Conservation (phyloP, 2,113 vertebrate species). For the Platysteira castanea region DNA sequence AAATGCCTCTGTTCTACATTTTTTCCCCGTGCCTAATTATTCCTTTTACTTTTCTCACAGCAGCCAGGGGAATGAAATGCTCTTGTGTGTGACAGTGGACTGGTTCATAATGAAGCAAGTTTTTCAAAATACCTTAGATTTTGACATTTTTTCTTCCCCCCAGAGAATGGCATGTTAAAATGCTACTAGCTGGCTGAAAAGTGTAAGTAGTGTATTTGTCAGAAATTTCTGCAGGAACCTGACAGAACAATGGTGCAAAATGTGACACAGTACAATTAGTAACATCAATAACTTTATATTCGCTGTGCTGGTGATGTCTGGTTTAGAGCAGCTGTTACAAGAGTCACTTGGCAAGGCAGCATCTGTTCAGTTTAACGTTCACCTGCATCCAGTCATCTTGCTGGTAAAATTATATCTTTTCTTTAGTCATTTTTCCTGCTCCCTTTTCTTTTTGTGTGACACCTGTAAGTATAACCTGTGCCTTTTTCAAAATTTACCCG, state of each 20-base stretch:
- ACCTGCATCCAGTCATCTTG: neutral
- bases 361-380: neutral
- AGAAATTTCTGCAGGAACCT: constrained; percentile 25
- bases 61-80: neutral
- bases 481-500: neutral
- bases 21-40: neutral
- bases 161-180: constrained; percentile 7
- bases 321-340: neutral
- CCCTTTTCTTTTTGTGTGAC: neutral
- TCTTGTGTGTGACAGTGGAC: neutral
- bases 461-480: neutral
- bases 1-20: constrained; percentile 2
- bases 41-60: neutral
- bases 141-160: neutral
- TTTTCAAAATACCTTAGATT: constrained; percentile 30
- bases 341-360: neutral
- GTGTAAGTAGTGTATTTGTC: constrained; percentile 16
- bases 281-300: constrained; percentile 36
- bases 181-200: constrained; percentile 11
- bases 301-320: neutral
- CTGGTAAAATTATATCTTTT: neutral
- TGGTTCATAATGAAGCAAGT: constrained; percentile 21
- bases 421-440: neutral
- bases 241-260: constrained; percentile 28
- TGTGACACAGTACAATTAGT: constrained; percentile 38